Percentiles rank a stretch among this genome's conserved stretches.
Conservation (phyloP, 2,113 vertebrate genomes). For the Corythornis madagascariensis region DNA sequence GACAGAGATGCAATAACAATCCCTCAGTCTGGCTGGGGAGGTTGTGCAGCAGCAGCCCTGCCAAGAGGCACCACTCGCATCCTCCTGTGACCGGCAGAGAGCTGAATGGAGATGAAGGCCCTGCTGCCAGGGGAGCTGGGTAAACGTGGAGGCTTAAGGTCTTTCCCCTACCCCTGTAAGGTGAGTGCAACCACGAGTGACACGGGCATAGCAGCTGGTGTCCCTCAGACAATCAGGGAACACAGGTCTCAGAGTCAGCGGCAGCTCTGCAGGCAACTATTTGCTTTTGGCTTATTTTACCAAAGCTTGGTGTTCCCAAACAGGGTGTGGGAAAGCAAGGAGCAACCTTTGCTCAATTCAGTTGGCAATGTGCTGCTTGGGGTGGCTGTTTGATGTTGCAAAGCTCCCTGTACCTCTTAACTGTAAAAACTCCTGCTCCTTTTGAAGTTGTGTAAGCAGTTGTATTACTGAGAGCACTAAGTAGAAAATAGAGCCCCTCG, state of each 20-base stretch:
- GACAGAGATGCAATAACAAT: background rate
- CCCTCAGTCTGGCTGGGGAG: background rate
- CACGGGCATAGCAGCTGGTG: background rate
- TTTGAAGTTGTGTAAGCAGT: conserved; percentile 5
- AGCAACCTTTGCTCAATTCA: background rate
- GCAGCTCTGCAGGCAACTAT: background rate
- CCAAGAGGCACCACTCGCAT: background rate
- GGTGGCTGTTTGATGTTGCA: background rate
- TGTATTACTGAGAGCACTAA: background rate
- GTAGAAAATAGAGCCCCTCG: conserved; percentile 17
- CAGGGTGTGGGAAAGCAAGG: background rate
- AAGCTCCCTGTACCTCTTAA: background rate
- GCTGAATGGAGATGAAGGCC: background rate
- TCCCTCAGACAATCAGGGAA: background rate
- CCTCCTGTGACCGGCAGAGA: background rate
- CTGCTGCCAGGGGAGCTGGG: background rate
- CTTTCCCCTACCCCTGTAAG: background rate
- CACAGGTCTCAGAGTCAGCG: background rate
- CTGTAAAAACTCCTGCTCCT: background rate
- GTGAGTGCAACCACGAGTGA: background rate
- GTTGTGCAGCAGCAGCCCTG: background rate
- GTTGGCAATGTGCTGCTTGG: background rate
- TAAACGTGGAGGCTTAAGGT: background rate
- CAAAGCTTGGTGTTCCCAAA: background rate
- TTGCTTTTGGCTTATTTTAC: background rate